Conservation (phyloP, 2,888 invertebrate genomes). For the Muschampia plurimacula region DNA sequence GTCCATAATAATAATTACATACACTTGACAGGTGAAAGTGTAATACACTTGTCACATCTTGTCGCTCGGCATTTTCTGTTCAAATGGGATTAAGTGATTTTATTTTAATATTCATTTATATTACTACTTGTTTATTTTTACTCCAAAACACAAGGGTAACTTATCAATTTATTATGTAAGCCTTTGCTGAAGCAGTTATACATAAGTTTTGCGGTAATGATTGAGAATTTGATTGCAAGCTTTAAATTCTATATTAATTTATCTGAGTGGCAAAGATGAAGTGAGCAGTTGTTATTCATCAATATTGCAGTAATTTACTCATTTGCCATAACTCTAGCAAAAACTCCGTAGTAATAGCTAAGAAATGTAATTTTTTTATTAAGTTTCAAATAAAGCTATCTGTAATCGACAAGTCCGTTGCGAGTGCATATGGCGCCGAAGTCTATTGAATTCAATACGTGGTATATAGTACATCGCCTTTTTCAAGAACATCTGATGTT, state of each 20-base stretch:
- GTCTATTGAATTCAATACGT: slow-evolving; percentile 32
- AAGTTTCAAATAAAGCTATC: slow-evolving; percentile 32
- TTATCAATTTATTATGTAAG: background rate
- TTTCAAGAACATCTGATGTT: slow-evolving; percentile 31
- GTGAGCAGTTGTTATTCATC: background rate
- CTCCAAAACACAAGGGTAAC: background rate
- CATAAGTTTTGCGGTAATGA: background rate
- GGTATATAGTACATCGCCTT: slow-evolving; percentile 33
- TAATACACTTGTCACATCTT: slow-evolving; percentile 50
- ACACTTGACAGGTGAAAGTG: slow-evolving; percentile 68
- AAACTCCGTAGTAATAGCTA: slow-evolving; percentile 24
- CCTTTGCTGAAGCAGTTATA: background rate
- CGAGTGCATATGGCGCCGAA: slow-evolving; percentile 13
- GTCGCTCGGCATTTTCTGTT: slow-evolving; percentile 45
- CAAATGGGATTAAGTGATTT: slow-evolving; percentile 44
- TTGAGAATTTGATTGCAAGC: background rate
- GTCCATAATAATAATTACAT: slow-evolving; percentile 58
- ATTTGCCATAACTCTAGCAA: slow-evolving; percentile 14
- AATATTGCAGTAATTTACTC: slow-evolving; percentile 14
- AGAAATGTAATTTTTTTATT: slow-evolving; percentile 31
- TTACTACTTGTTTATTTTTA: slow-evolving; percentile 4
- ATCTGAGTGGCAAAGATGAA: background rate
- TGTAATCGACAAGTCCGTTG: slow-evolving; percentile 10
- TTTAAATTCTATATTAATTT: background rate
- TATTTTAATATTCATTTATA: slow-evolving; percentile 23